Percentiles rank a stretch among this genome's conserved stretches.
phyloP scores from a whole-genome alignment of 1,140 invertebrate species.

The Drosophila lowei region DNA sequence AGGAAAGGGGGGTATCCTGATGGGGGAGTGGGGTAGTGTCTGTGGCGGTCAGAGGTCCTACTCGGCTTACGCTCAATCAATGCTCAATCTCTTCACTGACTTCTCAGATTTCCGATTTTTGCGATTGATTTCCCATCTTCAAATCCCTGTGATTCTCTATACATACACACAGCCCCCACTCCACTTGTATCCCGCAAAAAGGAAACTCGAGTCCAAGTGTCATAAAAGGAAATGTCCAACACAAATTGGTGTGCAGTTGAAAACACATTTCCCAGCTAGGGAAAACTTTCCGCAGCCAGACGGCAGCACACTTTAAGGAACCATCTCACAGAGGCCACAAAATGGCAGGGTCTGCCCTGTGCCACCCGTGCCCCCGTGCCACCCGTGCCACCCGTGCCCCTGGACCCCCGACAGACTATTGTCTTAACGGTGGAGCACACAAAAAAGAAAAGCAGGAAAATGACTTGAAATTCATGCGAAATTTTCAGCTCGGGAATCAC shows the following conservation, averaged over 20 bases:
- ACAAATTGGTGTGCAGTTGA: constrained; percentile 16
- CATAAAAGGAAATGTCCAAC: constrained; percentile 49
- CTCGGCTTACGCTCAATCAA: too few relatives aligned
- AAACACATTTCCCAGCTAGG: constrained; percentile 1
- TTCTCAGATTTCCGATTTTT: too few relatives aligned
- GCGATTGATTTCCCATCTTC: too few relatives aligned
- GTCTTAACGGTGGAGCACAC: constrained; percentile 46
- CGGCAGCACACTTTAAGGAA: constrained; percentile 26
- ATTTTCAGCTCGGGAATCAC: constrained; percentile 43
- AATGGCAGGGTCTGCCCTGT: constrained; percentile 19
- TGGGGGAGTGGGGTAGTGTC: too few relatives aligned
- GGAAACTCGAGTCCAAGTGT: constrained; percentile 11
- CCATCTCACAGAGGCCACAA: constrained; percentile 39
- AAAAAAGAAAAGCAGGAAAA: constrained; percentile 4
- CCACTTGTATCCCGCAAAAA: too few relatives aligned
- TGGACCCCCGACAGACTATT: constrained; percentile 24
- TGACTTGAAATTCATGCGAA: constrained; percentile 65
- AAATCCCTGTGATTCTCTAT: too few relatives aligned
- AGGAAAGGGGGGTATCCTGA: too few relatives aligned
- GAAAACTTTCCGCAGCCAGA: constrained; percentile 2
- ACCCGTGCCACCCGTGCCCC: not conserved
- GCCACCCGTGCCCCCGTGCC: not conserved
- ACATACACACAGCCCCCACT: too few relatives aligned
- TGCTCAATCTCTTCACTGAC: too few relatives aligned
- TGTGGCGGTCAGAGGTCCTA: too few relatives aligned